Conservation (phyloP, 2,888 invertebrate species). For the Odontocolon sp. region DNA sequence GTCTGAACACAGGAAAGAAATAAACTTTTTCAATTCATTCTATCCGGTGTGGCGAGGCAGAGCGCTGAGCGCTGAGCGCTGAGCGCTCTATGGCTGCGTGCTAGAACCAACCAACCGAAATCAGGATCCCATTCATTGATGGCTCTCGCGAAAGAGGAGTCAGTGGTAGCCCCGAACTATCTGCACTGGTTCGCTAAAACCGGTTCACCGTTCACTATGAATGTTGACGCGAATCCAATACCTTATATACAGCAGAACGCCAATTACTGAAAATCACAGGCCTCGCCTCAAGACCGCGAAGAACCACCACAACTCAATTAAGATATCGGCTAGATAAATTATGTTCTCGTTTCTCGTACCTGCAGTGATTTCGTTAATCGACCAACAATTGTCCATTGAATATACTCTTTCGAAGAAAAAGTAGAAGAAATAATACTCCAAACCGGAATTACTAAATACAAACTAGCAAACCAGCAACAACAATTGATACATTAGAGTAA, state of each 20-base stretch:
- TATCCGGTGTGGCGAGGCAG: not conserved
- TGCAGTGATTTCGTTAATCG: not conserved
- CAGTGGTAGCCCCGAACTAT: not conserved
- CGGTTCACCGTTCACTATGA: not conserved
- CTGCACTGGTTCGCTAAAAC: not conserved
- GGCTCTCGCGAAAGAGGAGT: conserved; percentile 14
- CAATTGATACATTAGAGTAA: no score
- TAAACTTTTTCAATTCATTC: conserved; percentile 36
- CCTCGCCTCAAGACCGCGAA: not conserved
- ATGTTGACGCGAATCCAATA: conserved; percentile 1
- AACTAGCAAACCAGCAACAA: no score
- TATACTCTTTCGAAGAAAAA: not conserved
- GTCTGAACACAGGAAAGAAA: conserved; percentile 1
- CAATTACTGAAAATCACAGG: conserved; percentile 35
- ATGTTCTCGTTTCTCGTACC: not conserved
- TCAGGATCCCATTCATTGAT: conserved; percentile 61
- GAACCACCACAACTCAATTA: conserved; percentile 12
- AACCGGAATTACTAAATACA: not conserved
- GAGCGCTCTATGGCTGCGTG: no score
- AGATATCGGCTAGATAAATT: conserved; percentile 1
- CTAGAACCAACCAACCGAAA: conserved; percentile 57
- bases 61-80: no score
- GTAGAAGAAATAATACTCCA: not conserved
- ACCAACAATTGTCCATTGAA: not conserved
- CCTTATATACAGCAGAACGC: not conserved